Evolutionary conservation across 1,140 invertebrate species (phyloP).

Genomic region (Drosophila serrata): DNA sequence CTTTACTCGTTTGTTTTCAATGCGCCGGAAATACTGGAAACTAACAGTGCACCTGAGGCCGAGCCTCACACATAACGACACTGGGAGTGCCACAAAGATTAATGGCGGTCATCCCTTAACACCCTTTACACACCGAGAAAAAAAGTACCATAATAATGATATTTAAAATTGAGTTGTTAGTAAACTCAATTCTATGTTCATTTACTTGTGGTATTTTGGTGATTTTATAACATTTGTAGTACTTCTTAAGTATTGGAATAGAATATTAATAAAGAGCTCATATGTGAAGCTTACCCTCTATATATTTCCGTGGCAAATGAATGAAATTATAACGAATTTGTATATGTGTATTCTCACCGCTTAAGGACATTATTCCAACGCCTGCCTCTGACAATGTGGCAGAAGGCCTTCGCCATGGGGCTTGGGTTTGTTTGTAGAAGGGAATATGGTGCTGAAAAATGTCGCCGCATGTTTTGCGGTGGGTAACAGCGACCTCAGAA

Average conservation of each 20-base stretch:
- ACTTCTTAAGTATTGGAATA: background rate
- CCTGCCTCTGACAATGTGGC: conserved; percentile 36
- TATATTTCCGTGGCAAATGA: background rate
- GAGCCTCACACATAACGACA: conserved; percentile 13
- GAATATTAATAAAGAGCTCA: too few relatives aligned
- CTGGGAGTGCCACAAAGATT: conserved; percentile 29
- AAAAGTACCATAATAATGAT: background rate
- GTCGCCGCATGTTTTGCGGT: conserved; percentile 34
- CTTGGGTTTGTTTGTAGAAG: background rate
- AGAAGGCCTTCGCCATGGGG: conserved; percentile 4
- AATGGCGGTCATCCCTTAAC: conserved; percentile 14
- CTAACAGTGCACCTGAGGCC: conserved; percentile 31
- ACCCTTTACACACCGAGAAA: background rate
- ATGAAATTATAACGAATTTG: background rate
- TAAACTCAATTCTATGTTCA: background rate
- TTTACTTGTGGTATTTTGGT: background rate
- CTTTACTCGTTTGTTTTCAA: conserved; percentile 15
- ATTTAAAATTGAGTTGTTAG: background rate
- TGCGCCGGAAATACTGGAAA: conserved; percentile 21
- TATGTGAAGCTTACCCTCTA: too few relatives aligned
- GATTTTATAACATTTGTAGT: background rate
- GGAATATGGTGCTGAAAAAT: conserved; percentile 29
- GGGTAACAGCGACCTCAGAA: conserved; percentile 15
- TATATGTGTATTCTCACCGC: background rate
- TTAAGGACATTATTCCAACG: background rate